Percentiles rank a stretch among this genome's conserved stretches.
Conservation (phyloP, 2,113 vertebrate genomes). For the Pterocles orientalis region DNA sequence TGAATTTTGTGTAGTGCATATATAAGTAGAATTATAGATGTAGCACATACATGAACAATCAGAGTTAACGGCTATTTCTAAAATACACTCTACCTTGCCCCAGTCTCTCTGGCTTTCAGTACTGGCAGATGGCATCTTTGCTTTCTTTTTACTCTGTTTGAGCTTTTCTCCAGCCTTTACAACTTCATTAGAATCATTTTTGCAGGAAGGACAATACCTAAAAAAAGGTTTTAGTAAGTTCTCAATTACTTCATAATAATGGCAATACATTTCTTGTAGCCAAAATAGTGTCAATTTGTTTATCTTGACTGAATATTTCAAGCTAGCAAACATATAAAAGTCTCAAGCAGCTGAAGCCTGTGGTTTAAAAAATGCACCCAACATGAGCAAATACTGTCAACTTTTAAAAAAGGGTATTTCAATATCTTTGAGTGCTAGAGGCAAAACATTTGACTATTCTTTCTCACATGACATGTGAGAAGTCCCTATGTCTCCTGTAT, state of each 20-base stretch:
- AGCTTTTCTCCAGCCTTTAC: constrained; percentile 97
- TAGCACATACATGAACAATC: constrained; percentile 25
- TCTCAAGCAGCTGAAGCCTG: neutral
- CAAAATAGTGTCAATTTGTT: neutral
- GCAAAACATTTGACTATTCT: neutral
- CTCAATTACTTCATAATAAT: constrained; percentile 40
- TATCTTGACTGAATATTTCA: neutral
- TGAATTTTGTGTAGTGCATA: constrained; percentile 17
- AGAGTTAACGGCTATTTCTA: constrained; percentile 37
- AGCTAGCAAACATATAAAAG: constrained; percentile 19
- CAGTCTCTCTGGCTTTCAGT: constrained; percentile 98
- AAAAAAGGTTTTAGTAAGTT: constrained; percentile 52
- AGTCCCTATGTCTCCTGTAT: neutral
- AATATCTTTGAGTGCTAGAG: neutral
- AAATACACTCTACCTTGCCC: constrained; percentile 89
- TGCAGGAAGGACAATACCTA: constrained; percentile 99
- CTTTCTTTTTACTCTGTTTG: constrained; percentile 98
- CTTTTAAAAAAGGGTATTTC: neutral
- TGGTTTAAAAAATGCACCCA: neutral
- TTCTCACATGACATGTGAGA: neutral
- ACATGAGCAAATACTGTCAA: neutral
- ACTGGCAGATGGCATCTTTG: constrained; percentile 98
- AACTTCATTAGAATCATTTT: constrained; percentile 98
- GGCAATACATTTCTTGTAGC: constrained; percentile 35
- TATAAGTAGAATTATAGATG: neutral